Evolutionary conservation across 2,797 vertebrate species (phyloP).

Genomic region (Moxostoma hubbsi): DNA sequence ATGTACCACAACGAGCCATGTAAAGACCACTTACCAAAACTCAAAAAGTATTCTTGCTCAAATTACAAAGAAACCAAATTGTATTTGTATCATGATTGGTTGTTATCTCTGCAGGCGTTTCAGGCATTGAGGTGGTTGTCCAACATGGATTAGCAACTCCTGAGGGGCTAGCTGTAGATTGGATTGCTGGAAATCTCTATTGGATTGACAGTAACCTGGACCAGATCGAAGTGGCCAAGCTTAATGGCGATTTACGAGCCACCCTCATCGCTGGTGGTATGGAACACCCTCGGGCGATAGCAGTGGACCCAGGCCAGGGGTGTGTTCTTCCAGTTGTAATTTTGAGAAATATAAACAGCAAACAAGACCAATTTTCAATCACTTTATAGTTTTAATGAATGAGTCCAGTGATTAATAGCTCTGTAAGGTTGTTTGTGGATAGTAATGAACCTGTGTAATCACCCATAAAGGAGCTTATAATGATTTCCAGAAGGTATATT

Average conservation of each 20-base stretch:
- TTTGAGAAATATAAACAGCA: slow-evolving; percentile 2
- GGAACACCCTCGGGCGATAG: slow-evolving; percentile 88
- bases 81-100: not conserved
- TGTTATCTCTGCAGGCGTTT: slow-evolving; percentile 74
- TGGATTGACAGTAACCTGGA: slow-evolving; percentile 91
- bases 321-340: slow-evolving; percentile 49
- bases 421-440: not conserved
- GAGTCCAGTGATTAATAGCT: slow-evolving; percentile 31
- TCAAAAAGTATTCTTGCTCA: too few relatives aligned
- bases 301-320: slow-evolving; percentile 87
- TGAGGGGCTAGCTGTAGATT: slow-evolving; percentile 87
- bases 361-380: not conserved
- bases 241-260: slow-evolving; percentile 82
- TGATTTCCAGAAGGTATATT: slow-evolving; percentile 44
- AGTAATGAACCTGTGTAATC: slow-evolving; percentile 37
- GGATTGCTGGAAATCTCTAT: slow-evolving; percentile 88
- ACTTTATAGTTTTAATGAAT: slow-evolving; percentile 22
- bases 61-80: not conserved
- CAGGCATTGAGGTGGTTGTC: slow-evolving; percentile 84
- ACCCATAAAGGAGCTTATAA: slow-evolving; percentile 44
- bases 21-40: too few relatives aligned
- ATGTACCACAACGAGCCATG: too few relatives aligned
- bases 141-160: slow-evolving; percentile 87
- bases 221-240: slow-evolving; percentile 87
- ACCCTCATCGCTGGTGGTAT: slow-evolving; percentile 86